phyloP scores from a whole-genome alignment of 2,888 invertebrate species.

The Watsonalla cultraria region DNA sequence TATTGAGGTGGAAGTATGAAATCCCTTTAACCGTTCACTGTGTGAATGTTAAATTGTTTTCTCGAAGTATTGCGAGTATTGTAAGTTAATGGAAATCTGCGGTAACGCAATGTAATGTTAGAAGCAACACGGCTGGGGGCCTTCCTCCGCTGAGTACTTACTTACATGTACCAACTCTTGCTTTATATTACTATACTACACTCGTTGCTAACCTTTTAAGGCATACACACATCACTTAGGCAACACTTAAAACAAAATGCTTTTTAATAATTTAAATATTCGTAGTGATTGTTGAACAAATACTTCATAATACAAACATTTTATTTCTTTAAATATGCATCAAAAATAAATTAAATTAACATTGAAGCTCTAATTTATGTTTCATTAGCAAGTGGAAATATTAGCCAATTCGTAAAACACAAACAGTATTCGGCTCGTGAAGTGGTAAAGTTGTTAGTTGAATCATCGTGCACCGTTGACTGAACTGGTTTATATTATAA shows the following conservation, averaged over 20 bases:
- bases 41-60: constrained; percentile 17
- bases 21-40: constrained; percentile 25
- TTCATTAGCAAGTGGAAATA: neutral
- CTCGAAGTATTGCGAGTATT: constrained; percentile 21
- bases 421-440: neutral
- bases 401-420: neutral
- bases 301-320: neutral
- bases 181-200: neutral
- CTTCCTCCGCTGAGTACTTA: neutral
- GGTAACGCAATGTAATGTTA: constrained; percentile 28
- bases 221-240: no score
- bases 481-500: neutral
- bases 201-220: neutral
- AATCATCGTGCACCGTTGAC: neutral
- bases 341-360: neutral
- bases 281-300: no score
- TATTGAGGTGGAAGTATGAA: constrained; percentile 15
- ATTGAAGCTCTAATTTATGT: neutral
- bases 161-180: neutral
- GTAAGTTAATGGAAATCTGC: constrained; percentile 50
- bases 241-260: no score
- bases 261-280: no score
- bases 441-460: neutral
- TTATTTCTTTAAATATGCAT: neutral
- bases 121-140: constrained; percentile 12